A percentile compares a stretch with the other conserved stretches of the same genome.
phyloP scores from a whole-genome alignment of 2,888 invertebrate species.

The Rhagium mordax region DNA sequence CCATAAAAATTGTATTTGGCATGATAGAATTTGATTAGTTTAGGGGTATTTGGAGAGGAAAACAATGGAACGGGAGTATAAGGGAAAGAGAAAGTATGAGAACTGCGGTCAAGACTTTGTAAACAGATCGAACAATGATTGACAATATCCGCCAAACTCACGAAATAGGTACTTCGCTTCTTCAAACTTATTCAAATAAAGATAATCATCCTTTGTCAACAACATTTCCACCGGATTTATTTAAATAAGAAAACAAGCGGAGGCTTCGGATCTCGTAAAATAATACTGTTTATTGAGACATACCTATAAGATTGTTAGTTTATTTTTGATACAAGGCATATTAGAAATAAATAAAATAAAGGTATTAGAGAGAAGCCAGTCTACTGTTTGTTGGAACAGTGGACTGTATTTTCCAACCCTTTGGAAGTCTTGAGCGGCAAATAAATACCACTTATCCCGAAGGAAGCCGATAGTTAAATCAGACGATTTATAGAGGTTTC shows the following conservation, averaged over 20 bases:
- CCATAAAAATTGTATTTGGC: conserved; percentile 42
- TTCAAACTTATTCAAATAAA: conserved; percentile 62
- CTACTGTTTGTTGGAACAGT: neutral
- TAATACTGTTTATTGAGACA: conserved; percentile 22
- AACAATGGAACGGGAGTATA: conserved; percentile 49
- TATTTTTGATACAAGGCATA: neutral
- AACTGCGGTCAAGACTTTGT: conserved; percentile 64
- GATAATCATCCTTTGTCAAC: conserved; percentile 66
- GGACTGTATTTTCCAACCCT: neutral
- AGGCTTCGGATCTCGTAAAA: neutral
- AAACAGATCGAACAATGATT: conserved; percentile 65
- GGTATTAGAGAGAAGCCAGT: neutral
- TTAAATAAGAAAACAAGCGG: conserved; percentile 47
- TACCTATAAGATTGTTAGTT: neutral
- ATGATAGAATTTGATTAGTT: conserved; percentile 50
- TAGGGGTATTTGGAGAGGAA: conserved; percentile 48
- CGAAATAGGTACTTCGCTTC: conserved; percentile 53
- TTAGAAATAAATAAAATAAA: neutral
- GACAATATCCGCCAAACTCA: conserved; percentile 62
- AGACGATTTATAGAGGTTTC: too few relatives aligned
- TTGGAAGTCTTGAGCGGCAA: neutral
- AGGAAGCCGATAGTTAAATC: too few relatives aligned
- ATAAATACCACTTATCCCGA: neutral
- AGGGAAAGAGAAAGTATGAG: conserved; percentile 47
- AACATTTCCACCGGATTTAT: conserved; percentile 54